Conservation (phyloP, 2,113 vertebrate genomes). For the Balaenoptera acutorostrata region DNA sequence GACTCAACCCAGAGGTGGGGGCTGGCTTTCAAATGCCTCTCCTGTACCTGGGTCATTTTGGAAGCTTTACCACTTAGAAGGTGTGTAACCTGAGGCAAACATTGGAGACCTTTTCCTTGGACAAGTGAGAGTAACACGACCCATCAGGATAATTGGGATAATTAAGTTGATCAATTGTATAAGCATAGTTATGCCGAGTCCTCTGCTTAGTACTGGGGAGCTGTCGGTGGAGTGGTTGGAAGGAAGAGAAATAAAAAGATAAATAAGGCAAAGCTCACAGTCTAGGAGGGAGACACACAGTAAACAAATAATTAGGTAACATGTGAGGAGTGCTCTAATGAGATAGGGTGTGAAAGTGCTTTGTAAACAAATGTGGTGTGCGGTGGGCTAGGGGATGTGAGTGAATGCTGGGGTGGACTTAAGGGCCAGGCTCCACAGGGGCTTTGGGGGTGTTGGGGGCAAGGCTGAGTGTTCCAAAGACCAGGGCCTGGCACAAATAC, state of each 20-base stretch:
- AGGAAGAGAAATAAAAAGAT: not conserved
- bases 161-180: not conserved
- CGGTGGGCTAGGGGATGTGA: not conserved
- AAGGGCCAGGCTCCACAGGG: not conserved
- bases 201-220: not conserved
- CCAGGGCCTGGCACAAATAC: not conserved
- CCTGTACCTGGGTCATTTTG: not conserved
- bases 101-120: not conserved
- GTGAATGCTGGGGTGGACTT: not conserved
- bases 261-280: not conserved
- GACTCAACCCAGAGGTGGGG: not conserved
- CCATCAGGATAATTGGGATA: not conserved
- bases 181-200: not conserved
- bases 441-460: not conserved
- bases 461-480: not conserved
- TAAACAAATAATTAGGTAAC: constrained; percentile 8
- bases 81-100: not conserved
- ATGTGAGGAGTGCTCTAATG: not conserved
- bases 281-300: not conserved
- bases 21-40: not conserved
- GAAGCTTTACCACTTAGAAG: not conserved
- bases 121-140: not conserved
- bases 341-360: not conserved
- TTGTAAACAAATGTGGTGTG: not conserved
- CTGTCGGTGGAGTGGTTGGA: not conserved